phyloP scores from a whole-genome alignment of 2,888 invertebrate species.

The Phaedon cochleariae region DNA sequence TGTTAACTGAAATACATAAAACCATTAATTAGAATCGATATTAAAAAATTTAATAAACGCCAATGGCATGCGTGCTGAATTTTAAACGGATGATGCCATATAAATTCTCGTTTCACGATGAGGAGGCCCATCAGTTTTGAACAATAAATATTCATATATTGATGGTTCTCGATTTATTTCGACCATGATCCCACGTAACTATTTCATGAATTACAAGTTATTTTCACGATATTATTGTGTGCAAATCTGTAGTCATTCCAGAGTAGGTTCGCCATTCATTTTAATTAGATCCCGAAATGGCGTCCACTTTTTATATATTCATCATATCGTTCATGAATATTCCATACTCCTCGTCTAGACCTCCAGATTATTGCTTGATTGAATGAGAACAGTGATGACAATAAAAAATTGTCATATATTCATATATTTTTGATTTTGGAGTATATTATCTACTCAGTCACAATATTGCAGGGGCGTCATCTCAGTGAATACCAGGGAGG shows the following conservation, averaged over 20 bases:
- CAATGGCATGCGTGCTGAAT: conserved; percentile 24
- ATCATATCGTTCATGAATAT: background rate
- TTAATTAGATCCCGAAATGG: conserved; percentile 30
- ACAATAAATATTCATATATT: conserved; percentile 32
- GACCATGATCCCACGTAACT: conserved; percentile 33
- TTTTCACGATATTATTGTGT: conserved; percentile 34
- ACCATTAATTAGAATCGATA: conserved; percentile 25
- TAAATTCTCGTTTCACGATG: conserved; percentile 28
- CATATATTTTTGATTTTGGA: too few relatives aligned
- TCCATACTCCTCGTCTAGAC: background rate
- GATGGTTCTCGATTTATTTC: conserved; percentile 21
- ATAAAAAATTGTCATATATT: too few relatives aligned
- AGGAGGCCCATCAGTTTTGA: conserved; percentile 22
- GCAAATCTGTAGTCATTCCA: conserved; percentile 32
- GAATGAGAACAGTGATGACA: background rate
- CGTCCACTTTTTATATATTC: conserved; percentile 7
- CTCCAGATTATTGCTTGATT: background rate
- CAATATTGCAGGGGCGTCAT: too few relatives aligned
- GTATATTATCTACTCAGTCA: too few relatives aligned
- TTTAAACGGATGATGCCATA: conserved; percentile 24
- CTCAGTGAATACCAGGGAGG: too few relatives aligned
- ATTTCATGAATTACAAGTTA: conserved; percentile 27
- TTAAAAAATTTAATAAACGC: conserved; percentile 29
- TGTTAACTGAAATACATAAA: conserved; percentile 12
- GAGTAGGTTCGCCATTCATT: conserved; percentile 19